phyloP scores from a whole-genome alignment of 2,888 invertebrate genomes.

The Crioceris asparagi region DNA sequence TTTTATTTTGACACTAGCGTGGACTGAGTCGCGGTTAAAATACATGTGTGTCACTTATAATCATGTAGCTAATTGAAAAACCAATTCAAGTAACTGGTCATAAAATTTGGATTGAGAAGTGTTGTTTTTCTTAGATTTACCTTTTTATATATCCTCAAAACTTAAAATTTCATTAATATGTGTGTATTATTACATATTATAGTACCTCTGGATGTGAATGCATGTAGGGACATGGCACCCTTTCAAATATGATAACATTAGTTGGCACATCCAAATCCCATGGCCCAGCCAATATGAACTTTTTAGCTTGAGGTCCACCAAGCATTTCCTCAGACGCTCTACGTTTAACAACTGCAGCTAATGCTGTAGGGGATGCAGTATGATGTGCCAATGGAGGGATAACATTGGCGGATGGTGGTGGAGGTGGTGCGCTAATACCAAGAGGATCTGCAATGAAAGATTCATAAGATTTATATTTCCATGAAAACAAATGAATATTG shows the following conservation, averaged over 20 bases:
- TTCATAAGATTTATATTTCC: neutral
- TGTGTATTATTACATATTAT: no score
- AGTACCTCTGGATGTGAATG: constrained; percentile 83
- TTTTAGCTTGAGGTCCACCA: constrained; percentile 63
- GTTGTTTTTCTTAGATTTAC: no score
- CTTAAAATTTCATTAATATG: no score
- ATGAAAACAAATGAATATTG: no score
- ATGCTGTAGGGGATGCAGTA: constrained; percentile 39
- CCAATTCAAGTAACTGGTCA: no score
- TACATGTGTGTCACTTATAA: no score
- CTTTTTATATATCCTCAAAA: no score
- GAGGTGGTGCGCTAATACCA: constrained; percentile 25
- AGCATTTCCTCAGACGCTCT: constrained; percentile 69
- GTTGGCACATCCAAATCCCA: constrained; percentile 93
- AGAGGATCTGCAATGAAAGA: constrained; percentile 16
- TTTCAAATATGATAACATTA: constrained; percentile 81
- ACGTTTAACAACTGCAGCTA: constrained; percentile 62
- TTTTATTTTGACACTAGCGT: no score
- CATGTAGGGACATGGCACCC: constrained; percentile 71
- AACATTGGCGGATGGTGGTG: constrained; percentile 9
- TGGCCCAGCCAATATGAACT: constrained; percentile 61
- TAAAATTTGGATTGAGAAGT: no score
- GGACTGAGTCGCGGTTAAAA: no score
- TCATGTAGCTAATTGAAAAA: no score
- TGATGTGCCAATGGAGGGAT: constrained; percentile 15